Base-by-base conservation (phyloP, 2,113 vertebrate species). In the Ondatra zibethicus region DNA sequence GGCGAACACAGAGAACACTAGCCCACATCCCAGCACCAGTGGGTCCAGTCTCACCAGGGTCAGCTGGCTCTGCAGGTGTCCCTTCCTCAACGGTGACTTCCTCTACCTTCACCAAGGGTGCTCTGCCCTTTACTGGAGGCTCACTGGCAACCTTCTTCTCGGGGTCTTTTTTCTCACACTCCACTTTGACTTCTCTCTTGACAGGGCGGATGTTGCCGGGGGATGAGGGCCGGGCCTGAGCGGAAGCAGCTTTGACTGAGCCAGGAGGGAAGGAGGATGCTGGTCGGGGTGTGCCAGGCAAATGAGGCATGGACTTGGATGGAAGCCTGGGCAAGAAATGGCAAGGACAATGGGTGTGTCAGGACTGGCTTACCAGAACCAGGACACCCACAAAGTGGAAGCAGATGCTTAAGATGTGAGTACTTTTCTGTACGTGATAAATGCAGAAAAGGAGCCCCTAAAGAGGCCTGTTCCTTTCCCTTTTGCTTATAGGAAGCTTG, bases 141-240 rank as follows among this genome's bases (percentile, higher is more conserved):
- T 97, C 98, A 9, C 42, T 97, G 65, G 7, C 36, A 70, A 77
- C 19, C 9, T 98, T 97, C 68, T 97, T 98, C 85, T 98, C 98
- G 1, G 93, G 55, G 47, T 95, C 98, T 95, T 98, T 99, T 87
- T 97, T 99, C 93, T 98, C 98, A n/a, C 50, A 86, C 75, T 98
- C 98, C 88, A 92, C 98, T 81, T 98, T 98, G 9, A 97, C 96
- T 61, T 99, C 98, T 96, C 97, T 97, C 98, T 98, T 99, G 94
- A 97, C 63, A 31, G 99, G 99, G 50, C 99, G 99, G 89, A 99
- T 98, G 97, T 99, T 99, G 97, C 99, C 99, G 12, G 99, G 98
- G 55, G 98, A 99, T 17, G 98, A 98, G 96, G 98, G 98, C 39
- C 98, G 97, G 65, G 82, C 96, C 96, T 98, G 97, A 96, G 97